Conservation (phyloP, 1,140 invertebrate species). For the Varroa destructor region DNA sequence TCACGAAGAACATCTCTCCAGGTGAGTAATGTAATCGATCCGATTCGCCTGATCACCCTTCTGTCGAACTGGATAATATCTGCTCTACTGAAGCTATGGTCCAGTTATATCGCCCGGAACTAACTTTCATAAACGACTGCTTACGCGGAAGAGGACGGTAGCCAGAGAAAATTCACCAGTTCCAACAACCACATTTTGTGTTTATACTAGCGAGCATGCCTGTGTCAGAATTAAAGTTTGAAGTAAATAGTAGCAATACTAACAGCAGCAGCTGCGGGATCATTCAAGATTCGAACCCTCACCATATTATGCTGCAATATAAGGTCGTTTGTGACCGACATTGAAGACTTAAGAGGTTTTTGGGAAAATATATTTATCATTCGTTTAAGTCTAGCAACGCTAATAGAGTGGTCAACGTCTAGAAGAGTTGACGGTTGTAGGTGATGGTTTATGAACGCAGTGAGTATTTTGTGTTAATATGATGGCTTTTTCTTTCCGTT, state of each 20-base stretch:
- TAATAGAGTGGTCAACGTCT: no score
- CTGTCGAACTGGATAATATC: conserved; percentile 31
- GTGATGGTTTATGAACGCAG: no score
- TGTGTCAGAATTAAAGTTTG: not conserved
- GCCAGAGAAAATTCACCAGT: not conserved
- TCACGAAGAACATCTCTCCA: conserved; percentile 17
- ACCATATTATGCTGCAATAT: no score
- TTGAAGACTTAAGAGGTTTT: no score
- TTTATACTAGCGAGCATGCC: not conserved
- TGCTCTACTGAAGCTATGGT: conserved; percentile 32
- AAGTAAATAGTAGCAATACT: not conserved
- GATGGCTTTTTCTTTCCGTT: no score
- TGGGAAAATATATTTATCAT: no score
- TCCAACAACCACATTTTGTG: conserved; percentile 2
- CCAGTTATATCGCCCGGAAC: not conserved
- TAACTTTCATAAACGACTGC: not conserved
- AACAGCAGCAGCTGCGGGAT: no score
- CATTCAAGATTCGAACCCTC: no score
- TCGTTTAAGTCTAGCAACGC: no score
- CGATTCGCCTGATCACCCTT: conserved; percentile 3
- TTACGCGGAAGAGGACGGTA: not conserved
- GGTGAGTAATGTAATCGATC: not conserved
- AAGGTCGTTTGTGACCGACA: no score
- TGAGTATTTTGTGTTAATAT: no score
- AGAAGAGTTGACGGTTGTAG: no score